Base-by-base conservation (phyloP, 2,113 vertebrate species). In the Epinephelus fuscoguttatus region DNA sequence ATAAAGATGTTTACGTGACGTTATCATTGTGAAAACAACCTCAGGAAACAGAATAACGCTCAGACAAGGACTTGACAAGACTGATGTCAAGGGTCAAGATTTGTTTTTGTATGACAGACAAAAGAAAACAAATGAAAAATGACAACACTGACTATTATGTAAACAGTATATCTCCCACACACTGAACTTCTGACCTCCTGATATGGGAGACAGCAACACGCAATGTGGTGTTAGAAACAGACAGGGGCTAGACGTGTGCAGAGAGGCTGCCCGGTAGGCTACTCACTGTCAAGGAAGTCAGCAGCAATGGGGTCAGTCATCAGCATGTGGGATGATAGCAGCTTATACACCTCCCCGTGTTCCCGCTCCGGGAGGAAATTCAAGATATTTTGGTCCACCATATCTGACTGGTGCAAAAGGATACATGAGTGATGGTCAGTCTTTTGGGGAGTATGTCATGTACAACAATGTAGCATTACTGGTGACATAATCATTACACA, bases 301-400 rank as follows among this genome's bases (percentile, higher is more conserved):
- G 94, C 88, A 88, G 95, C 95, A 94, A 96, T 94, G 59, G 94
- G 86, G 78, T 94, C 91, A 21, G 94, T 94, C 93, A 97, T 93
- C 80, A 98, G 96, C 93, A 94, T 83, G 18, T 93, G 96, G 62
- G 98, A 92, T 59, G 95, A 95, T 82, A 99, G 96, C 75, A 98
- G 96, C 92, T 95, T 95, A 91, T 96, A 97, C 45, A 99, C 96
- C 82, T 97, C 96, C 0, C 90, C 95, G 70, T 98, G 98, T 89
- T 99, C 97, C 73, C 94, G 92, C 83, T 99, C 97, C 69, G 96
- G 97, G 79, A 99, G 95, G 90, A 99, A 96, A 94, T 96, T 97
- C 85, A 99, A 94, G 95, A 99, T 97, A 93, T 96, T 97, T 96
- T 97, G 97, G 94, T 98, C 97, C 95, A 98, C 94, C 95, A 99